Percentiles rank a stretch among this genome's conserved stretches.
Conservation (phyloP, 2,888 invertebrate species). For the Amitus sp. region DNA sequence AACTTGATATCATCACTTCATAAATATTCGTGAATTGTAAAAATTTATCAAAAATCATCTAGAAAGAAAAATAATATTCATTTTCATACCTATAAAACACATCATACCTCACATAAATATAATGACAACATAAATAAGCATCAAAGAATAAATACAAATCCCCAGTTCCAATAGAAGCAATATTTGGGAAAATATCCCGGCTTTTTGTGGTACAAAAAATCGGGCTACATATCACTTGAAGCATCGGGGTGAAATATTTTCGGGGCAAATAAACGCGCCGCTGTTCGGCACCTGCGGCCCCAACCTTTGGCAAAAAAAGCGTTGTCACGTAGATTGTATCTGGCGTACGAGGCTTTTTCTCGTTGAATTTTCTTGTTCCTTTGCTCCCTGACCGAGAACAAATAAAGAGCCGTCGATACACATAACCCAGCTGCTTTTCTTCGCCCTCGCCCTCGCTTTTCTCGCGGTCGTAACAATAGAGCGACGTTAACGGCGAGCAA, state of each 20-base stretch:
- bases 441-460: conserved; percentile 1
- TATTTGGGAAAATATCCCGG: background rate
- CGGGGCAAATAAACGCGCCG: background rate
- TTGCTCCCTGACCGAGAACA: conserved; percentile 4
- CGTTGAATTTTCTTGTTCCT: conserved; percentile 1
- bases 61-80: too few species aligned
- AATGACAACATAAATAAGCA: too few species aligned
- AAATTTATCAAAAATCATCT: conserved; percentile 24
- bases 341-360: background rate
- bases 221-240: background rate
- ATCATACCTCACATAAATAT: too few species aligned
- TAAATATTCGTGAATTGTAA: conserved; percentile 29
- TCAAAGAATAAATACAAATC: background rate
- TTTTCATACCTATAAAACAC: too few species aligned
- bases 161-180: background rate
- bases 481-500: background rate
- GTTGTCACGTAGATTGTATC: conserved; percentile 14
- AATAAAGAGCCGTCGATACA: conserved; percentile 18
- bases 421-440: conserved; percentile 11
- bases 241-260: background rate
- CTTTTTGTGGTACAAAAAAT: too few species aligned
- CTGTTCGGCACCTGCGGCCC: background rate
- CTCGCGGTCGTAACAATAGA: conserved; percentile 8
- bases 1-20: conserved; percentile 20
- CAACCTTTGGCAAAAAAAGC: background rate